phyloP scores from a whole-genome alignment of 2,797 vertebrate genomes.

The Lates japonicus region DNA sequence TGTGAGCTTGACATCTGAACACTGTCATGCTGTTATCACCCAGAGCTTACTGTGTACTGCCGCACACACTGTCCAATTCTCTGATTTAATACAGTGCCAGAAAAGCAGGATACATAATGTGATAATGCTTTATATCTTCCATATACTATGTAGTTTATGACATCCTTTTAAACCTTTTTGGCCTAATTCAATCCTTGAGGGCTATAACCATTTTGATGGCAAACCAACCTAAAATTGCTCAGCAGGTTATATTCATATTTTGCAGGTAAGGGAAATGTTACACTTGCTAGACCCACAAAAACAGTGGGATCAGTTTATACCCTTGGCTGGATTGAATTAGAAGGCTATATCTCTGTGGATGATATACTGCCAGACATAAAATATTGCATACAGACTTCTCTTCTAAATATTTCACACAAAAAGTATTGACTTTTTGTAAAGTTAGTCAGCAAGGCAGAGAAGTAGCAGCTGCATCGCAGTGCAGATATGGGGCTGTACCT shows the following conservation, averaged over 20 bases:
- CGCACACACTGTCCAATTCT: too few species aligned
- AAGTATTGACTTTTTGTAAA: background rate
- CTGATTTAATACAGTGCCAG: too few species aligned
- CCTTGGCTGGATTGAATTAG: background rate
- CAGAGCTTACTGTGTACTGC: too few species aligned
- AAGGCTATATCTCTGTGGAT: background rate
- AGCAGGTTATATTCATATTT: slow-evolving; percentile 13
- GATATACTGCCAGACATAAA: background rate
- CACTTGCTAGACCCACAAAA: background rate
- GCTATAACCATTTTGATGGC: slow-evolving; percentile 9
- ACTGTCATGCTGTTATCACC: background rate
- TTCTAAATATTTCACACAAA: background rate
- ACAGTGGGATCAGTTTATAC: background rate
- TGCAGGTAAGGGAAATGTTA: slow-evolving; percentile 9
- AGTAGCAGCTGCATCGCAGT: background rate
- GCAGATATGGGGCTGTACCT: slow-evolving; percentile 7
- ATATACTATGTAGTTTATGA: slow-evolving; percentile 1
- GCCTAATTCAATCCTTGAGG: background rate
- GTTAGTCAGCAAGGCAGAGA: background rate
- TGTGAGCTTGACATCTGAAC: background rate
- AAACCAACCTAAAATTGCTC: slow-evolving; percentile 22
- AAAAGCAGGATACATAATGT: background rate
- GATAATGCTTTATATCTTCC: background rate
- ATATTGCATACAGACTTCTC: background rate
- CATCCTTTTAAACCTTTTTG: slow-evolving; percentile 13